phyloP scores from a whole-genome alignment of 1,140 invertebrate species.

The Xylocopa sonorina region DNA sequence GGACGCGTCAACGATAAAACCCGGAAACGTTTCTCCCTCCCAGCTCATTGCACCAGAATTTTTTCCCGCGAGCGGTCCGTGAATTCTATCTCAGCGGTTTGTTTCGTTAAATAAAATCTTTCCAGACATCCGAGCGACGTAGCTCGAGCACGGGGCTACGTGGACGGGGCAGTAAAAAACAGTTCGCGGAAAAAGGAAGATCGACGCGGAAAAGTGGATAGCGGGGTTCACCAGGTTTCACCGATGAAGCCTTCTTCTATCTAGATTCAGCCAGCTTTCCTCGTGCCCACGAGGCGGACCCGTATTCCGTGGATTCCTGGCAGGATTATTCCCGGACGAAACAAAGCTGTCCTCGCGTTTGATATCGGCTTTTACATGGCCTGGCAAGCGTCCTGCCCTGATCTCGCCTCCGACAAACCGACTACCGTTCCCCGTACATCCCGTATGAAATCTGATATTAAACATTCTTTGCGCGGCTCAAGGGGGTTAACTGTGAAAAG shows the following conservation, averaged over 20 bases:
- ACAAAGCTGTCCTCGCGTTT: slow-evolving; percentile 80
- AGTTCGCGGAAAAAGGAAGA: slow-evolving; percentile 14
- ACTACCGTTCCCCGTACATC: slow-evolving; percentile 49
- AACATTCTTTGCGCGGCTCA: slow-evolving; percentile 77
- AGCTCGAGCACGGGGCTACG: not conserved
- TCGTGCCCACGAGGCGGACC: not conserved
- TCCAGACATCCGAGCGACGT: not conserved
- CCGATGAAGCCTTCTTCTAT: slow-evolving; percentile 13
- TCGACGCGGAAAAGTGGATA: slow-evolving; percentile 21
- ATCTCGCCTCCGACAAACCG: slow-evolving; percentile 38
- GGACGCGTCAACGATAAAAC: not conserved
- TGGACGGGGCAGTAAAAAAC: slow-evolving; percentile 13
- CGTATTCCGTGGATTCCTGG: slow-evolving; percentile 71
- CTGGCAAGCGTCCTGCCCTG: slow-evolving; percentile 33
- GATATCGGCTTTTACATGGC: slow-evolving; percentile 78
- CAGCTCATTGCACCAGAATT: not conserved
- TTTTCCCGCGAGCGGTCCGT: too few relatives aligned
- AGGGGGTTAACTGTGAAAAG: slow-evolving; percentile 70
- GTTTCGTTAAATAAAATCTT: slow-evolving; percentile 42
- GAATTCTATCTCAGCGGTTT: slow-evolving; percentile 6
- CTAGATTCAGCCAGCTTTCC: slow-evolving; percentile 28
- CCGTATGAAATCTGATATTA: slow-evolving; percentile 81
- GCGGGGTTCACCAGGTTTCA: slow-evolving; percentile 29
- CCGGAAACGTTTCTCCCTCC: too few relatives aligned
- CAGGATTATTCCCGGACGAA: slow-evolving; percentile 77